Evolutionary conservation across 2,797 vertebrate species (phyloP), one percentile per base, ranked within the genome.

Genomic region (Acridotheres tristis): DNA sequence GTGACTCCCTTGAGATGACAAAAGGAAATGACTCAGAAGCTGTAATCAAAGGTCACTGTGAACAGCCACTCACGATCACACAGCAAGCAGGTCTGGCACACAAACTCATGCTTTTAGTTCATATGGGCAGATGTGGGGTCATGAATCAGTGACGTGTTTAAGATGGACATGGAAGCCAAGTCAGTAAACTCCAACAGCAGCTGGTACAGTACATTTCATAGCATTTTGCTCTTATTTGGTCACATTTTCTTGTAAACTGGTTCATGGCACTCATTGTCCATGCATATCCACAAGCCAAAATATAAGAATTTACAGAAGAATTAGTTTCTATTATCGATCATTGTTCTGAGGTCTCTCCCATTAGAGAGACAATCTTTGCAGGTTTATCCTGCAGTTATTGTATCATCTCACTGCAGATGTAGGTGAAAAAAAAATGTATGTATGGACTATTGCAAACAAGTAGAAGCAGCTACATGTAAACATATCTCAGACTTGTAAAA

Each of bases 1-100:
- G 99, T 99, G 97, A 99, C 99, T 98, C 99, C 99, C 99, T 99
- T 98, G 97, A 98, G 98, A 98, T 98, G 97, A 98, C 97, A 98
- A 97, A 98, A 98, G 97, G 94, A 97, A 96, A 94, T 73, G 76
- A 96, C 97, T 98, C 94, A 98, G 98, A 97, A 95, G 94, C 95
- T 92, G 96, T 88, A 89, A 96, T 81, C 80, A 89, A 82, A 94
- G 78, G 87, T 91, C 86, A 92, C 76, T 1, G 10, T 71, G 82
- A 91, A 91, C 90, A 96, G 94, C 96, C 93, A 96, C 93, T 98
- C 98, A 94, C 94, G 94, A 97, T 96, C 97, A 98, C 97, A 98
- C 96, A 97, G 97, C 98, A 98, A 97, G 97, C 98, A 95, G 90
- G 93, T 93, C 62, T 97, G 97, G 97, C 96, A 98, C 97, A 98